These are phyloP conservation scores for Sphaeramia orbicularis DNA, from an alignment of 2,797 vertebrate genomes.

Conservation along the genomic window DNA sequence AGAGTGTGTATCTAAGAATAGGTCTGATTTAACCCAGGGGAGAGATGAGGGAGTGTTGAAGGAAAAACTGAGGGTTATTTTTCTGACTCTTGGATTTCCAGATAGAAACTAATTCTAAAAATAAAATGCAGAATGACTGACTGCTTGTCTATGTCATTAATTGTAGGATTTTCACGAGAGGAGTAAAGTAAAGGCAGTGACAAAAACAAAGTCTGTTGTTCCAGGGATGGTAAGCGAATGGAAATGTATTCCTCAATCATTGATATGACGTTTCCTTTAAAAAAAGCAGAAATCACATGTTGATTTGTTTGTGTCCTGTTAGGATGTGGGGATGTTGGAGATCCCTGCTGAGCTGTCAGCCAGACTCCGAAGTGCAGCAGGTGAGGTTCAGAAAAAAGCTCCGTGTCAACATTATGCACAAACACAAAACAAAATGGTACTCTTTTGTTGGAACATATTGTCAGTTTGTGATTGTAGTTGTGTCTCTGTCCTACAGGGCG, in stretches of 20 bases:
- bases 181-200: conserved; percentile 56
- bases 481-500: conserved; percentile 74
- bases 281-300: background rate
- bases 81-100: background rate
- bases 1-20: conserved; percentile 76
- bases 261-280: background rate
- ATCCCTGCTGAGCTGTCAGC: conserved; percentile 93
- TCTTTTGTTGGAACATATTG: background rate
- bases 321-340: conserved; percentile 93
- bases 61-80: too few relatives aligned
- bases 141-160: conserved; percentile 18
- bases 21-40: conserved; percentile 35
- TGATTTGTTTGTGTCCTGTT: conserved; percentile 3
- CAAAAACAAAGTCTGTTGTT: conserved; percentile 54
- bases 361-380: conserved; percentile 84
- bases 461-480: conserved; percentile 22
- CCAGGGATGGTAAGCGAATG: conserved; percentile 80
- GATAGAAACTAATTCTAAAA: background rate
- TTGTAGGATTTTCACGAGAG: conserved; percentile 76
- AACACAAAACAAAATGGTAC: background rate
- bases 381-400: conserved; percentile 73
- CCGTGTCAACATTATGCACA: background rate
- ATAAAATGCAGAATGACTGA: background rate
- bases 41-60: conserved; percentile 24
- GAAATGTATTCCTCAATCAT: background rate